Conservation (phyloP, 1,140 invertebrate genomes). For the Vollenhovia emeryi region DNA sequence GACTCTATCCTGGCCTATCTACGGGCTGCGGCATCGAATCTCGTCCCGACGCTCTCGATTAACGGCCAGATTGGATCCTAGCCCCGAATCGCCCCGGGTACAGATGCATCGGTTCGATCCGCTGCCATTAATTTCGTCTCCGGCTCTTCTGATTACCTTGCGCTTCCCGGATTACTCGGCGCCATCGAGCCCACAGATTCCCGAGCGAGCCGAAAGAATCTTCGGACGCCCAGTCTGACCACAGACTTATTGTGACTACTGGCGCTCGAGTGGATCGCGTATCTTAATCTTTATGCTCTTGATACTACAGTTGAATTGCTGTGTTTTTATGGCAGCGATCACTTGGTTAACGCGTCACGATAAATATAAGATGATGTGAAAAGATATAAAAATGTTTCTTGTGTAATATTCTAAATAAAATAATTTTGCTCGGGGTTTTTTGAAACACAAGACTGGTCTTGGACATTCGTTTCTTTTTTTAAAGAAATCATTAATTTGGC, state of each 20-base stretch:
- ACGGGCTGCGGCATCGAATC: slow-evolving; percentile 56
- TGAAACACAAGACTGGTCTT: not conserved
- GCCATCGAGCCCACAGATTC: slow-evolving; percentile 38
- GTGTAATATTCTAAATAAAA: not conserved
- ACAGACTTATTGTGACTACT: slow-evolving; percentile 66
- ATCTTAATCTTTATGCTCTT: slow-evolving; percentile 37
- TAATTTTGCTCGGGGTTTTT: not conserved
- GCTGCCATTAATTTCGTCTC: slow-evolving; percentile 74
- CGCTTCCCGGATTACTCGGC: slow-evolving; percentile 69
- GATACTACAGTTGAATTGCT: not conserved
- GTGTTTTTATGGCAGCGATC: not conserved
- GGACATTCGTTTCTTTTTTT: not conserved
- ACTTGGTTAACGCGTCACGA: not conserved
- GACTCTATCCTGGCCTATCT: slow-evolving; percentile 60
- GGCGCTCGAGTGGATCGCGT: not conserved
- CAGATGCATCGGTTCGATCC: slow-evolving; percentile 76
- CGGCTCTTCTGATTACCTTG: slow-evolving; percentile 72
- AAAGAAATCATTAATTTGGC: not conserved
- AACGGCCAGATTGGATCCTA: slow-evolving; percentile 77
- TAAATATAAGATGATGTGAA: not conserved
- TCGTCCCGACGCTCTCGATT: slow-evolving; percentile 72
- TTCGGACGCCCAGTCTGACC: slow-evolving; percentile 47
- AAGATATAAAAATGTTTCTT: not conserved
- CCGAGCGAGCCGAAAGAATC: slow-evolving; percentile 63
- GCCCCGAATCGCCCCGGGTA: slow-evolving; percentile 69